These are phyloP conservation scores for Orycteropus afer DNA, from an alignment of 2,113 vertebrate species.

Conservation along the genomic window DNA sequence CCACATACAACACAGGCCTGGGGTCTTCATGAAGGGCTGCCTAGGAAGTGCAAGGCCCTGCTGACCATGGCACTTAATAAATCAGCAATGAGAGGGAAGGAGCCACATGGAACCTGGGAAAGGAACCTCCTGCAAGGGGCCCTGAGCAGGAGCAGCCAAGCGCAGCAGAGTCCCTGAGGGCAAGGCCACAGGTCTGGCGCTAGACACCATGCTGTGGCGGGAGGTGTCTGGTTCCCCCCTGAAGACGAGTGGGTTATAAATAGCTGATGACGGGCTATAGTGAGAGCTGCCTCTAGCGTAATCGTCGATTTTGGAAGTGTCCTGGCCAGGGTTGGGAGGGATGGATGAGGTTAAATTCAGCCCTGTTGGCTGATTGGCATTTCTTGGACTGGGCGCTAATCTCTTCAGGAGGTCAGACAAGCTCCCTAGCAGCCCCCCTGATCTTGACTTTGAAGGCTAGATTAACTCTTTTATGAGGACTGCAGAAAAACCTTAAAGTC, in stretches of 20 bases:
- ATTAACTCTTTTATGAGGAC: slow-evolving; percentile 37
- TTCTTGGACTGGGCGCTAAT: slow-evolving; percentile 72
- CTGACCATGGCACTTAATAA: rapidly evolving
- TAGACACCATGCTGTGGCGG: neutral
- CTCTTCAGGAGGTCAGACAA: slow-evolving; percentile 78
- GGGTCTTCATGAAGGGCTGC: neutral
- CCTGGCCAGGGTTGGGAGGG: slow-evolving; percentile 27
- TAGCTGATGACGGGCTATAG: slow-evolving; percentile 55
- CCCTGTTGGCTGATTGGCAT: slow-evolving; percentile 60
- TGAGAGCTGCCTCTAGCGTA: slow-evolving; percentile 54
- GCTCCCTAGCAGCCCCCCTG: slow-evolving; percentile 63
- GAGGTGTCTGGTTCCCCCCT: slow-evolving; percentile 39
- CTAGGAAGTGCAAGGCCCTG: neutral
- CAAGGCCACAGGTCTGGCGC: neutral
- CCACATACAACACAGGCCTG: rapidly evolving
- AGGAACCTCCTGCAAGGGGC: neutral
- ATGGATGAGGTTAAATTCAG: slow-evolving; percentile 70
- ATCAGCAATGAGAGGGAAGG: neutral
- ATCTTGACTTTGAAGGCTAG: slow-evolving; percentile 66
- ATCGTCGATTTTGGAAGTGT: slow-evolving; percentile 66
- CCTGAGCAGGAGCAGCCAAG: neutral
- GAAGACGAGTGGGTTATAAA: slow-evolving; percentile 62
- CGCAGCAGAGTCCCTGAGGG: neutral
- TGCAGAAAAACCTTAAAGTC: neutral
- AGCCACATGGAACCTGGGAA: neutral